Base-by-base conservation (phyloP, 2,888 invertebrate species). In the Orchesella flavescens region DNA sequence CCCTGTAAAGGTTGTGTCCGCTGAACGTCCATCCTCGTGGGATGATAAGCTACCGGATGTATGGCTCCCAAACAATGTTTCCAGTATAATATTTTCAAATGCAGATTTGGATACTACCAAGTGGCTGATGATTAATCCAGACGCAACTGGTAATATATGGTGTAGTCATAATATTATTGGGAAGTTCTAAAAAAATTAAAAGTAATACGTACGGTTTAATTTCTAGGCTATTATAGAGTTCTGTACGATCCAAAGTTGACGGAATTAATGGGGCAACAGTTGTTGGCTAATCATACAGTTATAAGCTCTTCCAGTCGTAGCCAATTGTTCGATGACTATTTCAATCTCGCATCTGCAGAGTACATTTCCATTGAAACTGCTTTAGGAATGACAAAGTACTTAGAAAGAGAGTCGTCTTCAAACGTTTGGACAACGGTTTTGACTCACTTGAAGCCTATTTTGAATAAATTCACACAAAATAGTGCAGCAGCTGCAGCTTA, bases 301-400 rank as follows among this genome's bases (percentile, higher is more conserved):
- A 69, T 87, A 17, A 84, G 82, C 55, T 23, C 80, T 0, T 23
- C 66, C 4, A 84, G 83, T 15, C 46, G 87, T 19, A 75, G 83
- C 19, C 83, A 85, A 59, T 34, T 87, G 4, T 49, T 86, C 12
- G 87, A 87, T 19, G 87, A 87, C 57, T 84, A 87, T 23, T 86
- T 87, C 73, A 76, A 78, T 49, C 69, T 82, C 21, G 87, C 87
- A 1, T 63, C 17, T 55, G 57, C 55, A 12, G 43, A 71, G 1
- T 86, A 86, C 49, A 74, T 84, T 13, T 19, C 65, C 0, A 72
- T 82, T 5, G 68, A 76, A 19, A 73, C 63, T 0, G 80, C 80
- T 0, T 43, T 86, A 2, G 74, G 63, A 19, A 65, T 86, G n/a
- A 77, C 84, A 1, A 63, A 57, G 15, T 71, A 84, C 63, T 69